Evolutionary conservation across 2,113 vertebrate genomes (phyloP).

Genomic region (Forbesichthys agassizii): DNA sequence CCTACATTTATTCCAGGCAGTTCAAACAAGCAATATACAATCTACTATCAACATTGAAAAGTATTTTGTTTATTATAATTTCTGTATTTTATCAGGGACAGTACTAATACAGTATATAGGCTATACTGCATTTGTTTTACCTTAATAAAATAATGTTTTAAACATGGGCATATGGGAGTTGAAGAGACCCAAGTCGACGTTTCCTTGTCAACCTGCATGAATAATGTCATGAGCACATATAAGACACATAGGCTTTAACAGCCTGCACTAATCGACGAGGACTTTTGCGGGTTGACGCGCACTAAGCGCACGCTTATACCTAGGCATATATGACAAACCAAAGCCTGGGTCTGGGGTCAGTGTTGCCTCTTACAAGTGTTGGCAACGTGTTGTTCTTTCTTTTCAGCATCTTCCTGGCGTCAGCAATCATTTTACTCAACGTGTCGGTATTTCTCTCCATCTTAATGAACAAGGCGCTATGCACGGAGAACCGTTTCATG

Average conservation of each 20-base stretch:
- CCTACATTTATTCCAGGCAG: too few species aligned
- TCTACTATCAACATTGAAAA: too few species aligned
- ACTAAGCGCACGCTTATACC: neutral
- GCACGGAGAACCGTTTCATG: slow-evolving; percentile 77
- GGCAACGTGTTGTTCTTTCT: slow-evolving; percentile 73
- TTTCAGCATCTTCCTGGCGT: slow-evolving; percentile 65
- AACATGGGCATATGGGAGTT: slow-evolving; percentile 7
- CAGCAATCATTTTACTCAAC: slow-evolving; percentile 72
- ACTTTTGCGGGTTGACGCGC: neutral
- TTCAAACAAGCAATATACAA: too few species aligned
- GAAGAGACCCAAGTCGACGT: neutral
- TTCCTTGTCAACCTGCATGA: neutral
- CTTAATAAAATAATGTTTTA: neutral
- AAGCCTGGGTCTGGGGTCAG: slow-evolving; percentile 41
- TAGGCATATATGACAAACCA: slow-evolving; percentile 54
- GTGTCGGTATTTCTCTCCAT: slow-evolving; percentile 70
- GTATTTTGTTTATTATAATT: neutral
- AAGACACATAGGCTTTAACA: neutral
- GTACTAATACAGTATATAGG: neutral
- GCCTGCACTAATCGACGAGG: neutral
- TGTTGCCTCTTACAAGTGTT: slow-evolving; percentile 69
- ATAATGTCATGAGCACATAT: slow-evolving; percentile 5
- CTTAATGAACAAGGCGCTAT: slow-evolving; percentile 61
- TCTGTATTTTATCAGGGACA: neutral
- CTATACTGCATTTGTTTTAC: neutral